Evolutionary conservation across 2,113 vertebrate species (phyloP), one percentile per base, ranked within the genome.

Genomic region (Myrmophylax atrothorax): DNA sequence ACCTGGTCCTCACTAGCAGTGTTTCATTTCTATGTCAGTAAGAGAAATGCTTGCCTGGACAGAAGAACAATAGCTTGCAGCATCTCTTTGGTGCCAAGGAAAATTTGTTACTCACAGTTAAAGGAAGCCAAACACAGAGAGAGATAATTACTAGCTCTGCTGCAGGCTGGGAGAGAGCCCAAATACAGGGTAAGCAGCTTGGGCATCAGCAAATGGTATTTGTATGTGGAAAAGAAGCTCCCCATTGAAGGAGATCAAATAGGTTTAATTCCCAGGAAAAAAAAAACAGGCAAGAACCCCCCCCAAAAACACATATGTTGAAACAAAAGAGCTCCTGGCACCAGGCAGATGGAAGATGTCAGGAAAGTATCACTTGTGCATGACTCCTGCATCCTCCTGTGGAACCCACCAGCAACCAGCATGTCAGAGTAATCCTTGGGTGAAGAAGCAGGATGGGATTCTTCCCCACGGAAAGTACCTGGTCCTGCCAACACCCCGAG

Each of bases 101-200:
- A 91, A 94, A 94, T 93, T 93, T 91, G 94, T 90, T 73, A 73
- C 67, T 93, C 28, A 31, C 82, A 42, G 84, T 83, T 88, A 87
- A 94, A 93, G 59, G 67, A 89, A 93, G 89, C 80, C 58, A 64
- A 90, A 72, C 84, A 79, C 7, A 42, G 78, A 91, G 55, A 93
- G 91, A 69, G 82, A 80, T 74, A 89, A 97, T 96, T 89, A 87
- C 60, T 68, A 81, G 85, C 91, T 93, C 72, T 3, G 74, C 72
- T 93, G 84, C 63, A 67, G 82, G 70, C 82, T 95, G 92, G 93
- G 94, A 95, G 55, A 66, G 67, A 88, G 83, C 89, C 78, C 90
- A 95, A 83, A 80, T 0, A 15, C 68, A 35, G 42, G 52, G 75
- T 69, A 94, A 94, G 60, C 50, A 91, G 79, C 82, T 52, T 70